Percentiles rank a stretch among this genome's conserved stretches.
Conservation (phyloP, 1,140 invertebrate genomes). For the Eufriesea mexicana region DNA sequence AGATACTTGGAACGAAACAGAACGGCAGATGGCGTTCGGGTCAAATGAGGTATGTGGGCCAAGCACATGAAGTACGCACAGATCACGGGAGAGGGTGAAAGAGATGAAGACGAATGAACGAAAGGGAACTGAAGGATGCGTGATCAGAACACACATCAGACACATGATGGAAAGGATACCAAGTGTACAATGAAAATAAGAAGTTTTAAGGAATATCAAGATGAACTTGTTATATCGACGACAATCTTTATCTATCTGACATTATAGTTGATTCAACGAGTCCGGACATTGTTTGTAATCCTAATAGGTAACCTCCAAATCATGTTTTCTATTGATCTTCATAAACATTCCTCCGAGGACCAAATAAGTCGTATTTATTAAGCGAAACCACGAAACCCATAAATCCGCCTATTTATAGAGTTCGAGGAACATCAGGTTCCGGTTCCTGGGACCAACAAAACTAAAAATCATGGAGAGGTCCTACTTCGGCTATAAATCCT, state of each 20-base stretch:
- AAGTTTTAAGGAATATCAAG: too few relatives aligned
- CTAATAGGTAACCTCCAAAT: background rate
- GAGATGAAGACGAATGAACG: too few relatives aligned
- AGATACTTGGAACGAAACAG: background rate
- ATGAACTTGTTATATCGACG: too few relatives aligned
- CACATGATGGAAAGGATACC: too few relatives aligned
- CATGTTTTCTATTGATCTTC: background rate
- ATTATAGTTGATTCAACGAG: too few relatives aligned
- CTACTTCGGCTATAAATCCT: constrained; percentile 11
- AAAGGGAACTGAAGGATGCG: too few relatives aligned
- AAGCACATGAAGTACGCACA: background rate
- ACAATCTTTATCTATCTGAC: too few relatives aligned
- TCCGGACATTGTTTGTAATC: too few relatives aligned
- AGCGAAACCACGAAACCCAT: too few relatives aligned
- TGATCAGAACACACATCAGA: too few relatives aligned
- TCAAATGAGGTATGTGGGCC: background rate
- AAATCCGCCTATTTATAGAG: constrained; percentile 13
- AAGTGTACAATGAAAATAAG: too few relatives aligned
- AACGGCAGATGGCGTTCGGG: background rate
- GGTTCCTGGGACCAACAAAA: background rate
- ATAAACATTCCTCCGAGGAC: background rate
- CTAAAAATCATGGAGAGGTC: background rate
- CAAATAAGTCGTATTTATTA: background rate
- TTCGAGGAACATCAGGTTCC: background rate
- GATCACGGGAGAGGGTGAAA: too few relatives aligned